Base-by-base conservation (phyloP, 2,888 invertebrate species). In the Leptinotarsa juncta region DNA sequence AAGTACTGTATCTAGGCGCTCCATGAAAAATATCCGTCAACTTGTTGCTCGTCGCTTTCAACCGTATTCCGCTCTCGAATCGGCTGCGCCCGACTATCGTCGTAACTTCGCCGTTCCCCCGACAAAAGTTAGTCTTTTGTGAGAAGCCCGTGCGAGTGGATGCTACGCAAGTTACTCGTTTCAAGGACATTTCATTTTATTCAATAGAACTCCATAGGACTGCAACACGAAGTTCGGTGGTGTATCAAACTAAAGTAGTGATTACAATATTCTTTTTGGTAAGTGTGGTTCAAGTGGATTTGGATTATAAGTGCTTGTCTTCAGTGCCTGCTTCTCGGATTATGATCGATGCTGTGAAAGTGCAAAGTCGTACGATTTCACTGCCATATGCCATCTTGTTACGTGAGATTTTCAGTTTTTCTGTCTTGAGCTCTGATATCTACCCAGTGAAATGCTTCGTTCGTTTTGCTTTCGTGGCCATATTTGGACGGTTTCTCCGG, bases 11-110 rank as follows among this genome's bases (percentile, higher is more conserved):
- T 73, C 74, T 75, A 77, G 66, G 71, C 70, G 72, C 77, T 76
- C 74, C 75, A 74, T 79, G 79, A 74, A 79, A 79, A 78, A 78
- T 79, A 79, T 79, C 77, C 77, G 78, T 79, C 78, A 79, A 79
- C 79, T 79, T 79, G 79, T 79, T 79, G 79, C 79, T 79, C 76
- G 74, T 77, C 76, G 77, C 75, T 76, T 77, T 77, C 75, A 72
- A 76, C 75, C 76, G 77, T 73, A 69, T 76, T 50, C 57, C 48
- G 57, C 69, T 57, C 16, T 69, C 69, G 67, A 69, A 15, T 48
- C 69, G 57, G 48, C 48, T 23, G 48, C 42, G 48, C 32, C 71
- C 23, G 66, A 48, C 16, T 71, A 60, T 23, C 51, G 69, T 48
- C 76, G 74, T 65, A 42, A 68, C 62, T 57, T 67, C 70, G 73